These are phyloP conservation scores for Stigmatopora nigra DNA, from an alignment of 2,113 vertebrate species.

Conservation along the genomic window DNA sequence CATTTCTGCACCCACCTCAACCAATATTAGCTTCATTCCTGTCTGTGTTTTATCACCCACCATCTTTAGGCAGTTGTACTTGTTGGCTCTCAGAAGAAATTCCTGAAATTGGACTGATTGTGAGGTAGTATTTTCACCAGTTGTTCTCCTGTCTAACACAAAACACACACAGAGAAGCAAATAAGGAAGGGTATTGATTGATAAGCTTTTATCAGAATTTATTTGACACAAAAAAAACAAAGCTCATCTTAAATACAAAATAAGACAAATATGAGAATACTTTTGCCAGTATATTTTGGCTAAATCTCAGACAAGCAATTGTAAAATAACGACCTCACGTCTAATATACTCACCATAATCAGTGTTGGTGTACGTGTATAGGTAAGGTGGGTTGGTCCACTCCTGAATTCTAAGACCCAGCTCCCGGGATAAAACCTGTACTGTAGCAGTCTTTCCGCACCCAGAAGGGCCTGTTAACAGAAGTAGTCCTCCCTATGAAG, in stretches of 20 bases:
- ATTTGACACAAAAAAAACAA: too few species aligned
- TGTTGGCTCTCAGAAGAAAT: constrained; percentile 89
- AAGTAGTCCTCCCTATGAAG: constrained; percentile 75
- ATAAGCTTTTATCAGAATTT: too few species aligned
- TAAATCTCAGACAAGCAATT: neutral
- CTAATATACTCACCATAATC: constrained; percentile 66
- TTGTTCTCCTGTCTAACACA: constrained; percentile 68
- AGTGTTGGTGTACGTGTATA: constrained; percentile 71
- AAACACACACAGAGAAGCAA: neutral
- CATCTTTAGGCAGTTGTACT: constrained; percentile 88
- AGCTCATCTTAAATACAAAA: too few species aligned
- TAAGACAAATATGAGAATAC: too few species aligned
- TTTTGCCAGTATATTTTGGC: too few species aligned
- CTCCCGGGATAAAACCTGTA: constrained; percentile 77
- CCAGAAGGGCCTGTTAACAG: constrained; percentile 87
- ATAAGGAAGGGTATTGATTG: too few species aligned
- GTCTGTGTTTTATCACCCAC: constrained; percentile 68
- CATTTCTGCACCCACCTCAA: constrained; percentile 75
- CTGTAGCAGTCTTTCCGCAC: constrained; percentile 87
- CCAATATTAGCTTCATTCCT: constrained; percentile 80
- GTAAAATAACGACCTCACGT: neutral
- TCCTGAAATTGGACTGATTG: constrained; percentile 82
- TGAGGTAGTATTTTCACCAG: constrained; percentile 67
- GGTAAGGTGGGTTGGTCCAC: constrained; percentile 83
- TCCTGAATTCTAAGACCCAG: constrained; percentile 80